Conservation (phyloP, 2,888 invertebrate species). For the Enchytraeus crypticus region DNA sequence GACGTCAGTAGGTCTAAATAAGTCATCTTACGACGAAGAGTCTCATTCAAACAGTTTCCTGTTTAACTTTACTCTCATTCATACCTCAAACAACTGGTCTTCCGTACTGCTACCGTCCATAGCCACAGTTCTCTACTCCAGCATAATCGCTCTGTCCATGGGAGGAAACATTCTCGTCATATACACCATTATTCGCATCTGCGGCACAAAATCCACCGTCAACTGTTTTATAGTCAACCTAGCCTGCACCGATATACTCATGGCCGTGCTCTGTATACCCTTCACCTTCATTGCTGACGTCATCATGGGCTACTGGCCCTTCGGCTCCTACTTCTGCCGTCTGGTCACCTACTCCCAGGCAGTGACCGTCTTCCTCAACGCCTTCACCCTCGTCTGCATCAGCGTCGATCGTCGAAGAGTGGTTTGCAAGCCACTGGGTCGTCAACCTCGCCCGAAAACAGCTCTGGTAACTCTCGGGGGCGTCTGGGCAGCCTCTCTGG, state of each 20-base stretch:
- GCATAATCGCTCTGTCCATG: conserved; percentile 48
- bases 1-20: too few relatives aligned
- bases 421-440: conserved; percentile 75
- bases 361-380: conserved; percentile 59
- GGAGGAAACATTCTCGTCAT: conserved; percentile 42
- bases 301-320: conserved; percentile 76
- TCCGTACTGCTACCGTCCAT: neutral
- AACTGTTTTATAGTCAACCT: conserved; percentile 58
- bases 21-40: too few relatives aligned
- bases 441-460: conserved; percentile 2
- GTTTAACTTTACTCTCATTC: too few relatives aligned
- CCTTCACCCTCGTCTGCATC: conserved; percentile 81
- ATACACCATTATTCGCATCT: conserved; percentile 10
- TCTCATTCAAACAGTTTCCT: too few relatives aligned
- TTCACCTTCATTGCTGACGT: conserved; percentile 64
- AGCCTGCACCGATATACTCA: conserved; percentile 49
- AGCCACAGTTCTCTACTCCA: conserved; percentile 48
- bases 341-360: conserved; percentile 71
- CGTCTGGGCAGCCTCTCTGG: conserved; percentile 68
- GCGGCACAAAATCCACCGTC: conserved; percentile 53
- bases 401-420: conserved; percentile 82
- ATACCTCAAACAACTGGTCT: too few relatives aligned
- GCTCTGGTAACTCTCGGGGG: conserved; percentile 58
- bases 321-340: conserved; percentile 71
- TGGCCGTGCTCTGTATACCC: conserved; percentile 50